phyloP scores from a whole-genome alignment of 2,113 vertebrate genomes.

The Psilopsiagon aurifrons region DNA sequence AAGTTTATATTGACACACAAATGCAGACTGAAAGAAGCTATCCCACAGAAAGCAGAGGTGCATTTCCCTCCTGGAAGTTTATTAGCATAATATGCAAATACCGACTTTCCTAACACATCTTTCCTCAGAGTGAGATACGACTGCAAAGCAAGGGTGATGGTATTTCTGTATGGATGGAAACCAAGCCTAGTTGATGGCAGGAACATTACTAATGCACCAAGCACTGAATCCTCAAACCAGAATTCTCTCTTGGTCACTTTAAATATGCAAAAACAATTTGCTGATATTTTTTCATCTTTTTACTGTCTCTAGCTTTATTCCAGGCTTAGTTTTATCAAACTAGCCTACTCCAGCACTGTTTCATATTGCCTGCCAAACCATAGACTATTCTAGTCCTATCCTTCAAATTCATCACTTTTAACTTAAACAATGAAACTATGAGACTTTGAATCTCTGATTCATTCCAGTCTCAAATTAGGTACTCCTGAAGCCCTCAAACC shows the following conservation, averaged over 20 bases:
- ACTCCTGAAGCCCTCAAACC: not conserved
- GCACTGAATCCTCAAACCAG: not conserved
- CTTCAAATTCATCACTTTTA: not conserved
- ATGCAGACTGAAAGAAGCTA: not conserved
- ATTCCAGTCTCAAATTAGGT: not conserved
- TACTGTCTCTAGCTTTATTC: not conserved
- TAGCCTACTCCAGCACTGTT: not conserved
- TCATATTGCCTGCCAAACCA: not conserved
- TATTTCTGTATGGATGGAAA: not conserved
- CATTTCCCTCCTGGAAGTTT: not conserved
- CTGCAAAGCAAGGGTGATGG: not conserved
- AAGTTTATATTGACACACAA: not conserved
- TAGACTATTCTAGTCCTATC: fast-evolving
- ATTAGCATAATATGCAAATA: not conserved
- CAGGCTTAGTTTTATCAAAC: not conserved
- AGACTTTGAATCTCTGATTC: not conserved
- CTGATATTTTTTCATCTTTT: not conserved
- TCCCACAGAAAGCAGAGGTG: not conserved
- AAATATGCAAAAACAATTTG: not conserved
- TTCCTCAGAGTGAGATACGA: not conserved
- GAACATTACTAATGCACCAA: not conserved
- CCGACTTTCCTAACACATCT: not conserved
- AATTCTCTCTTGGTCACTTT: not conserved
- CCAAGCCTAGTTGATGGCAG: not conserved
- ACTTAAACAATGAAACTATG: not conserved